phyloP scores from a whole-genome alignment of 2,888 invertebrate species.

The Alloplasta piceator region DNA sequence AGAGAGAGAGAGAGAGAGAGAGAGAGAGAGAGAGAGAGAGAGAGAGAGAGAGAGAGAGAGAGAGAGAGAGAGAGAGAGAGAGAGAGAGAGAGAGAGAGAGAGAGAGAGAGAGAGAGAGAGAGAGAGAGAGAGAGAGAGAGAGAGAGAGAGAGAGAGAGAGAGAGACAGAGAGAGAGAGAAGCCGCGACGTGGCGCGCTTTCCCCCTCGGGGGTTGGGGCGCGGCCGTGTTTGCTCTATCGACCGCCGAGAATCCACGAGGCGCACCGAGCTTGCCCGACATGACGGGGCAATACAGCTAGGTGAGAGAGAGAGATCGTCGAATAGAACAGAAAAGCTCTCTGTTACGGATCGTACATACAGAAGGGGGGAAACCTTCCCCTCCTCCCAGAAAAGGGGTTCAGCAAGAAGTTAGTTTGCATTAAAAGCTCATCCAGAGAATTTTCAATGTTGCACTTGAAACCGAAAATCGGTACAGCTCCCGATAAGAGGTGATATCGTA shows the following conservation, averaged over 20 bases:
- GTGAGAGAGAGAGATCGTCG: conserved; percentile 44
- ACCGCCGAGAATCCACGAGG: conserved; percentile 82
- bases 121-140: too few species aligned
- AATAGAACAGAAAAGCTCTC: conserved; percentile 41
- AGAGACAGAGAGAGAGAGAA: conserved; percentile 33
- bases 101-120: too few species aligned
- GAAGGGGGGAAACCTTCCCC: too few species aligned
- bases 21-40: too few species aligned
- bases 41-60: too few species aligned
- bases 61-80: too few species aligned
- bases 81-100: too few species aligned
- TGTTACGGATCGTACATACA: conserved; percentile 8
- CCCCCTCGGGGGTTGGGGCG: conserved; percentile 82
- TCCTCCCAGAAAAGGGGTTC: conserved; percentile 4
- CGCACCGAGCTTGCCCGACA: conserved; percentile 78
- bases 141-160: conserved; percentile 18
- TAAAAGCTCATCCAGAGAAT: background rate
- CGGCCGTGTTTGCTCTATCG: conserved; percentile 84
- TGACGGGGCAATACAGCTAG: conserved; percentile 63
- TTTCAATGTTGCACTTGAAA: too few species aligned
- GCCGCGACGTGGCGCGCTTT: conserved; percentile 22
- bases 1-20: too few species aligned
- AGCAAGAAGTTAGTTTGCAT: conserved; percentile 30
- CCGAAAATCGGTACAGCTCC: too few species aligned
- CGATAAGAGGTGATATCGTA: too few species aligned